Base-by-base conservation (phyloP, 2,797 vertebrate species). In the Epinephelus awoara region DNA sequence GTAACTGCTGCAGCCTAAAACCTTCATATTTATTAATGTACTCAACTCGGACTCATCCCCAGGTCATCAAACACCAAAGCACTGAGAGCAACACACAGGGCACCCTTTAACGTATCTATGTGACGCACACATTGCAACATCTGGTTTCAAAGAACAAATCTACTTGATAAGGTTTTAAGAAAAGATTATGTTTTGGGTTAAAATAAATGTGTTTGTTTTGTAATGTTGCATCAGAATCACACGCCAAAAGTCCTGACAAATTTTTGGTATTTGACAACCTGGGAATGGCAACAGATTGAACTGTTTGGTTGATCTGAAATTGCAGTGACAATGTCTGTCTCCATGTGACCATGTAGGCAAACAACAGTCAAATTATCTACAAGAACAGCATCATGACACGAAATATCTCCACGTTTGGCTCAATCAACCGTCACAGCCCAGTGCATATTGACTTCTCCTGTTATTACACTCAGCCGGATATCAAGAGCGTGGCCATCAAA, bases 401-500 rank as follows among this genome's bases (percentile, higher is more conserved):
- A 21, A 82, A 84, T 49, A 44, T 10, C 52, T 72, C 84, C 19
- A 40, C 2, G 5, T 44, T 25, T 13, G 76, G 49, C 6, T 2
- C 15, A 0, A 84, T 91, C 57, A 71, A 23, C 51, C 81, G 83
- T 11, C 77, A 81, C 0, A 17, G 19, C 1, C 17, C 3, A 3
- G 52, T 81, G 38, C 71, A 75, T 1, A 73, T 91, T 1, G 80
- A 90, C 59, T 85, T 91, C 69, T 84, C 87, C 52, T 91, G 90
- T 29, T 64, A 49, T 12, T 82, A 85, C 27, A 25, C 0, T 18
- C 82, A 88, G 62, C 87, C 80, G 0, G 74, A 80, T 0, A 50
- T 66, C 5, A 54, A 72, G 29, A 73, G 9, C 8, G 1, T 85
- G 21, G 58, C 23, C 38, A 69, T 91, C 44, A 84, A 5, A 38